A percentile compares a stretch with the other conserved stretches of the same genome.
phyloP scores from a whole-genome alignment of 2,888 invertebrate genomes.

The Seira musarum region DNA sequence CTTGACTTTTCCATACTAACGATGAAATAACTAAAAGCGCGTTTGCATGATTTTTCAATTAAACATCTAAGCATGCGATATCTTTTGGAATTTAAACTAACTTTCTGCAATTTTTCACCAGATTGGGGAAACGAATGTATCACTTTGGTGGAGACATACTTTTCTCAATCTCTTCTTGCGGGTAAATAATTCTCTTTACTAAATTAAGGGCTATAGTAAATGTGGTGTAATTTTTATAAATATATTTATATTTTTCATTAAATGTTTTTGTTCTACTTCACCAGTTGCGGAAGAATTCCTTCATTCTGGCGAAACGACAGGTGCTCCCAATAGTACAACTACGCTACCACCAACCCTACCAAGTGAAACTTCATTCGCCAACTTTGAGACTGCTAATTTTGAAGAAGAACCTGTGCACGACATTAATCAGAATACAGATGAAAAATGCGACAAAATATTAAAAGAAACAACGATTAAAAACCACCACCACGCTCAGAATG shows the following conservation, averaged over 20 bases:
- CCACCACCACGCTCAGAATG: not conserved
- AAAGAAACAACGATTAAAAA: not conserved
- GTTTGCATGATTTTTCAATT: too few relatives aligned
- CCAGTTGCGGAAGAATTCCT: too few relatives aligned
- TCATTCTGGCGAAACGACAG: not conserved
- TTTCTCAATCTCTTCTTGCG: conserved; percentile 49
- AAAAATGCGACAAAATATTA: not conserved
- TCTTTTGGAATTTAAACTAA: conserved; percentile 4
- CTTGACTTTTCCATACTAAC: too few relatives aligned
- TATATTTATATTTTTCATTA: too few relatives aligned
- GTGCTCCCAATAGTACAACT: not conserved
- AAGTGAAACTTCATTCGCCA: not conserved
- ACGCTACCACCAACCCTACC: not conserved
- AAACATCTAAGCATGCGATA: too few relatives aligned
- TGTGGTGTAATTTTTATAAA: too few relatives aligned
- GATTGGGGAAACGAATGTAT: conserved; percentile 51
- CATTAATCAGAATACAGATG: conserved; percentile 43
- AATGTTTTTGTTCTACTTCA: too few relatives aligned
- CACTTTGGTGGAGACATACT: conserved; percentile 38
- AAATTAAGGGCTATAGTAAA: too few relatives aligned
- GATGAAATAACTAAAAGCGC: too few relatives aligned
- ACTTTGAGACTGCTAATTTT: conserved; percentile 2
- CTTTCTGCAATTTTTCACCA: not conserved
- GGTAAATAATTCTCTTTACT: conserved; percentile 34
- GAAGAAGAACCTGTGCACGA: conserved; percentile 1